These are phyloP conservation scores for Cavia porcellus DNA, from an alignment of 2,113 vertebrate species.

Conservation along the genomic window DNA sequence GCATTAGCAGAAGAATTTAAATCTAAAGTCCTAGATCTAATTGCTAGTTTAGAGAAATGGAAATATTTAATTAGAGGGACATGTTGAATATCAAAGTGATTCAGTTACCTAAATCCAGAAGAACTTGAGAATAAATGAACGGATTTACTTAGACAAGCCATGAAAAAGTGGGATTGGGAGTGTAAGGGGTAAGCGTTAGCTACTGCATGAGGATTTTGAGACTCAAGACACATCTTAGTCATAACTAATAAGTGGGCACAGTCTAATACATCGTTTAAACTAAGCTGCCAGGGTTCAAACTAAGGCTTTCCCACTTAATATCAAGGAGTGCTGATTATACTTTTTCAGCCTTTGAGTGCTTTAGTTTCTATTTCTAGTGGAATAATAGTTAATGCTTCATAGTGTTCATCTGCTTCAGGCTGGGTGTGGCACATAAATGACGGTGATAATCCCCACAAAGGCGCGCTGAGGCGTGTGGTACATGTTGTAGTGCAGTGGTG, in stretches of 20 bases:
- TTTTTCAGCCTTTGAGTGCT: background rate
- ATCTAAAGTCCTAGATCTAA: background rate
- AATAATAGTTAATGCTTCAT: background rate
- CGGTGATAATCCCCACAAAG: background rate
- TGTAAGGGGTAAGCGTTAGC: background rate
- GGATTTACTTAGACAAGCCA: background rate
- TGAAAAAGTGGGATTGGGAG: rapidly evolving
- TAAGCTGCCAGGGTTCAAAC: background rate
- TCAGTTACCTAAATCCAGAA: background rate
- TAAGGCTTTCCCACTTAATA: background rate
- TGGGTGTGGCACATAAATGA: background rate
- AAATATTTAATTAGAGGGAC: background rate
- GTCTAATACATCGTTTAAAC: background rate
- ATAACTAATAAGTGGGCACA: rapidly evolving
- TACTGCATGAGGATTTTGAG: background rate
- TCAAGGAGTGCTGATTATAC: too few relatives aligned
- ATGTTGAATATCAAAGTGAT: background rate
- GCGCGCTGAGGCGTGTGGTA: background rate
- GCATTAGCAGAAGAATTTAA: background rate
- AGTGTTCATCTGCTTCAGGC: background rate
- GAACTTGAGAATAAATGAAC: background rate
- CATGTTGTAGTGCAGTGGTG: background rate
- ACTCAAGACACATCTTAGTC: background rate
- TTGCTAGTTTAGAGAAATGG: background rate
- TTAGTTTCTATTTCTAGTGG: background rate